phyloP scores from a whole-genome alignment of 2,113 vertebrate genomes.

The human (Homo sapiens) region GRCh38 chr3:43872001-43872500 shows the following conservation, averaged over 20 bases:
- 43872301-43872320: no score
- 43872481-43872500: not conserved
- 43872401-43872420: not conserved
- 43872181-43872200: not conserved
- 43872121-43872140: not conserved
- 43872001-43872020: not conserved
- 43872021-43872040: not conserved
- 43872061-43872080: not conserved
- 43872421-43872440: not conserved
- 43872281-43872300: not conserved
- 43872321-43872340: not conserved
- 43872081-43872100: not conserved
- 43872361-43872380: no score
- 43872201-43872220: not conserved
- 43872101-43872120: not conserved
- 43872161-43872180: not conserved
- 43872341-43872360: not conserved
- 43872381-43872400: not conserved
- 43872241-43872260: no score
- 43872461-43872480: not conserved
- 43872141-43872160: not conserved
- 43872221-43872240: not conserved
- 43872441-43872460: not conserved
- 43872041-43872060: not conserved
- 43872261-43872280: not conserved